Percentiles rank a stretch among this genome's conserved stretches.
phyloP scores from a whole-genome alignment of 1,140 invertebrate genomes.

The Protaetia brevitarsis region DNA sequence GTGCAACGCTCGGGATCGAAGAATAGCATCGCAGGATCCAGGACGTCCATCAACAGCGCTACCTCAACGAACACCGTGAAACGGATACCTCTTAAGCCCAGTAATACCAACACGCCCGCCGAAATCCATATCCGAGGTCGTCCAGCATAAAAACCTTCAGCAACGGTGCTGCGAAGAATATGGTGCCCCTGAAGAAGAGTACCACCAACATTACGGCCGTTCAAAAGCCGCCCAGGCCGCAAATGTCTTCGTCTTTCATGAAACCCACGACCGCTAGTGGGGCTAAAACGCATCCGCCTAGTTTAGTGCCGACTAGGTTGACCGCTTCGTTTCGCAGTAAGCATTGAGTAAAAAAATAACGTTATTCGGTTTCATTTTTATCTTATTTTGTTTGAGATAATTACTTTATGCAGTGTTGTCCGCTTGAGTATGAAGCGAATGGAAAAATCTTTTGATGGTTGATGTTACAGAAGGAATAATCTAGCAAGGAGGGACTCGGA shows the following conservation, averaged over 20 bases:
- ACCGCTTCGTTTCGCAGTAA: slow-evolving; percentile 30
- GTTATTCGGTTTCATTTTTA: background rate
- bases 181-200: background rate
- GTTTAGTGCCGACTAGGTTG: slow-evolving; percentile 6
- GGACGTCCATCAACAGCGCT: slow-evolving; percentile 77
- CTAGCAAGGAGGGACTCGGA: too few species aligned
- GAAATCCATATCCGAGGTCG: background rate
- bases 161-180: slow-evolving; percentile 37
- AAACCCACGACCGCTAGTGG: slow-evolving; percentile 46
- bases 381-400: too few species aligned
- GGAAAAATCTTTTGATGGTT: too few species aligned
- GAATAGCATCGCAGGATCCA: slow-evolving; percentile 73
- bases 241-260: slow-evolving; percentile 41
- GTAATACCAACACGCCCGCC: background rate
- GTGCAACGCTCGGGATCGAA: slow-evolving; percentile 46
- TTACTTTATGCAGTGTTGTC: too few species aligned
- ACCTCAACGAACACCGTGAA: slow-evolving; percentile 76
- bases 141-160: background rate
- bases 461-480: too few species aligned
- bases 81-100: slow-evolving; percentile 54
- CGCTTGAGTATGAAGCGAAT: too few species aligned
- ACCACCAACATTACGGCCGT: slow-evolving; percentile 19
- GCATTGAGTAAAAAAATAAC: slow-evolving; percentile 23
- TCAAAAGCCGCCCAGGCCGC: slow-evolving; percentile 35
- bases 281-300: slow-evolving; percentile 37